These are phyloP conservation scores for Acipenser ruthenus DNA, from an alignment of 2,797 vertebrate species.

Conservation along the genomic window DNA sequence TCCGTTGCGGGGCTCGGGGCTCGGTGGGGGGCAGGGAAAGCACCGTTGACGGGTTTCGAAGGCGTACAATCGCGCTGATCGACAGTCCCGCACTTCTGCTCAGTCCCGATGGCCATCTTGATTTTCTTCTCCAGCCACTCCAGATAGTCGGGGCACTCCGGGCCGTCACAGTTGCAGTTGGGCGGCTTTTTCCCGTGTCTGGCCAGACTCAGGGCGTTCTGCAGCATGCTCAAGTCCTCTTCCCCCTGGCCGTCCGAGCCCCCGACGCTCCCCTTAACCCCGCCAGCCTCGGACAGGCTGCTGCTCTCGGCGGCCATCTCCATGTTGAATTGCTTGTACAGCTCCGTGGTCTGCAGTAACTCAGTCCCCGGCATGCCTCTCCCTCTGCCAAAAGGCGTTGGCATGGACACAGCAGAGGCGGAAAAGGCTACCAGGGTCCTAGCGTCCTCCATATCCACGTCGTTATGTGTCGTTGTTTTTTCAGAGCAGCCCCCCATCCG, in stretches of 20 bases:
- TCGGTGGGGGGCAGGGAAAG: conserved; percentile 29
- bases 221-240: conserved; percentile 79
- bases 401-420: conserved; percentile 74
- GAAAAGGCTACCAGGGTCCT: conserved; percentile 88
- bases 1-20: conserved; percentile 33
- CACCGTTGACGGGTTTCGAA: conserved; percentile 45
- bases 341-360: conserved; percentile 55
- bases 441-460: conserved; percentile 78
- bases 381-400: conserved; percentile 50
- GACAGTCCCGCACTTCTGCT: conserved; percentile 45
- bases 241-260: conserved; percentile 25
- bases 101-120: conserved; percentile 62
- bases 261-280: conserved; percentile 32
- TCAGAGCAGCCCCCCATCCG: no score
- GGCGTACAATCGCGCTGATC: conserved; percentile 24
- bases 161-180: conserved; percentile 92
- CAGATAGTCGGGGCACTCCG: conserved; percentile 94
- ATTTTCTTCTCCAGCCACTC: conserved; percentile 96
- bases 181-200: conserved; percentile 89
- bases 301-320: conserved; percentile 65
- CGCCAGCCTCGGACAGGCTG: conserved; percentile 34
- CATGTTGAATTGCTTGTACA: conserved; percentile 83
- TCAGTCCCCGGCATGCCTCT: conserved; percentile 23
- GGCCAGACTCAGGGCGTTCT: conserved; percentile 79
- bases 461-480: conserved; percentile 23